Percentiles rank a stretch among this genome's conserved stretches.
These are phyloP conservation scores for Drosophila kepulauana DNA, from an alignment of 1,140 invertebrate species.

Conservation along the genomic window DNA sequence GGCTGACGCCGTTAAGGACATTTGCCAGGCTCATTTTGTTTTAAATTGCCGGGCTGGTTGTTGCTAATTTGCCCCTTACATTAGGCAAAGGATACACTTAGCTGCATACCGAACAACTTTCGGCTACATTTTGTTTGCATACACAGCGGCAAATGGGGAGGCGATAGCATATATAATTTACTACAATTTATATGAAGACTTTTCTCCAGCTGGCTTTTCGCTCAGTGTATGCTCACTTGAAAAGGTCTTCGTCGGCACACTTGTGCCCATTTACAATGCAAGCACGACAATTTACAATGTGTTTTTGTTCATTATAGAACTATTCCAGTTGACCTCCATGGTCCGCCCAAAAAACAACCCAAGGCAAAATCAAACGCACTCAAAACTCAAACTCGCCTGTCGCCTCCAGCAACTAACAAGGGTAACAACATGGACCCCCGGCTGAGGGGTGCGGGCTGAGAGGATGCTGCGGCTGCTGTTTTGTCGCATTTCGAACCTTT, in stretches of 20 bases:
- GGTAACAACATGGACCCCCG: slow-evolving; percentile 57
- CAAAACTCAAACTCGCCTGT: slow-evolving; percentile 63
- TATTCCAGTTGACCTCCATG: slow-evolving; percentile 74
- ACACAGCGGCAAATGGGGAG: slow-evolving; percentile 18
- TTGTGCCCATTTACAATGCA: slow-evolving; percentile 76
- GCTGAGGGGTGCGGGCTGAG: slow-evolving; percentile 27
- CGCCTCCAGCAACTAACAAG: slow-evolving; percentile 70
- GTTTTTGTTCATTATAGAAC: slow-evolving; percentile 83
- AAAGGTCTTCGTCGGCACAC: slow-evolving; percentile 46
- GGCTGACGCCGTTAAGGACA: slow-evolving; percentile 63
- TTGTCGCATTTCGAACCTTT: slow-evolving; percentile 59
- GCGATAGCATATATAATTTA: background rate
- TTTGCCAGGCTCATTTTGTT: slow-evolving; percentile 70
- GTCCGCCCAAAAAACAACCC: slow-evolving; percentile 54
- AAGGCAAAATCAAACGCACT: slow-evolving; percentile 70
- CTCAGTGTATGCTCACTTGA: slow-evolving; percentile 38
- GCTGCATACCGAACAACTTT: slow-evolving; percentile 16
- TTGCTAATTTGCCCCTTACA: slow-evolving; percentile 80
- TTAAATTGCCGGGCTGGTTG: slow-evolving; percentile 76
- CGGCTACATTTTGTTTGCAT: slow-evolving; percentile 38
- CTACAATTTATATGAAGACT: background rate
- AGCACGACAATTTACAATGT: slow-evolving; percentile 81
- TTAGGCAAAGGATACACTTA: slow-evolving; percentile 55
- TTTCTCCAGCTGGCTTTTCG: slow-evolving; percentile 16
- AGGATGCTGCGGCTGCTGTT: slow-evolving; percentile 63